Conservation (phyloP, 1,140 invertebrate species). For the Drosophila ohnishii region DNA sequence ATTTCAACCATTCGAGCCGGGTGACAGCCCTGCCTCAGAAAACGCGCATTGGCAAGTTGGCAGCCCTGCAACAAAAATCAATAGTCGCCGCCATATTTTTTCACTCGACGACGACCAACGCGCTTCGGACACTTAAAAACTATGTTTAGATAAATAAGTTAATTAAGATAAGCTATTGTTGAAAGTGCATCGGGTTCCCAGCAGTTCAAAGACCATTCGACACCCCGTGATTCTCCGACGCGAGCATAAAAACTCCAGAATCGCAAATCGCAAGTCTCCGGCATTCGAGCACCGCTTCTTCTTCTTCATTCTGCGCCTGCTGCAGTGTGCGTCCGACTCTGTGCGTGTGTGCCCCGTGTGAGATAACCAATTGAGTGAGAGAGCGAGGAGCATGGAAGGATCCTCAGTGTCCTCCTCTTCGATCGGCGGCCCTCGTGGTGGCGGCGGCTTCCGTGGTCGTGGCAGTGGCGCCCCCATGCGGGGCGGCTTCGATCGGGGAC, state of each 20-base stretch:
- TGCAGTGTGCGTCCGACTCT: slow-evolving; percentile 26
- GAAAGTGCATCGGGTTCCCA: slow-evolving; percentile 23
- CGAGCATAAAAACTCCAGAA: slow-evolving; percentile 7
- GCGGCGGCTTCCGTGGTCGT: slow-evolving; percentile 75
- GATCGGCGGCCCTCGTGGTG: slow-evolving; percentile 70
- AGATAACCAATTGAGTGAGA: slow-evolving; percentile 35
- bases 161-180: slow-evolving; percentile 22
- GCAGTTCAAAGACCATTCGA: slow-evolving; percentile 5
- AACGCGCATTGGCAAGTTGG: background rate
- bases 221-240: background rate
- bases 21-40: background rate
- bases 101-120: slow-evolving; percentile 62
- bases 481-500: slow-evolving; percentile 76
- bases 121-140: slow-evolving; percentile 34
- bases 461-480: slow-evolving; percentile 75
- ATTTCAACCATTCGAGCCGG: background rate
- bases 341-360: slow-evolving; percentile 36
- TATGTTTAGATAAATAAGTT: slow-evolving; percentile 63
- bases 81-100: slow-evolving; percentile 79
- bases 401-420: slow-evolving; percentile 63
- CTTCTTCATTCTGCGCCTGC: slow-evolving; percentile 19
- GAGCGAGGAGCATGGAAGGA: slow-evolving; percentile 69
- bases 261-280: slow-evolving; percentile 20
- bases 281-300: slow-evolving; percentile 34
- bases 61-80: slow-evolving; percentile 63